A percentile compares a stretch with the other conserved stretches of the same genome.
phyloP scores from a whole-genome alignment of 92 coral and sea anemone species.

The Paragorgia papillata region DNA sequence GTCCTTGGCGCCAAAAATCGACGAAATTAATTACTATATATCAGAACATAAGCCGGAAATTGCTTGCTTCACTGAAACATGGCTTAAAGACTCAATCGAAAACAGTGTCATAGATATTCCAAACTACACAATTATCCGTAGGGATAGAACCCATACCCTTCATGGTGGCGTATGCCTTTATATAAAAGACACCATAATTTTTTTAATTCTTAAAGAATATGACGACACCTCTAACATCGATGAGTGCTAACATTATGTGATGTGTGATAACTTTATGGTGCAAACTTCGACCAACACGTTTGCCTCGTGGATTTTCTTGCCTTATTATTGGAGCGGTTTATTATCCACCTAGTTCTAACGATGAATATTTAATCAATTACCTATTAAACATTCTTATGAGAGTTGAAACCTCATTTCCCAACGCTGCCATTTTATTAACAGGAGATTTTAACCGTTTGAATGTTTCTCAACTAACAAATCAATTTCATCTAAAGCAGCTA shows the following conservation, averaged over 20 bases:
- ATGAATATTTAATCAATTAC: slow-evolving; percentile 8
- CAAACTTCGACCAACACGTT: neutral
- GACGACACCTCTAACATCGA: no score
- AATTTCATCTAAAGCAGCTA: slow-evolving; percentile 2
- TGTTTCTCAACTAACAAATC: neutral
- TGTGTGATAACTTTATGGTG: neutral
- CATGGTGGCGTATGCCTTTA: slow-evolving; percentile 37
- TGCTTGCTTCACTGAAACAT: slow-evolving; percentile 26
- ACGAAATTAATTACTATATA: neutral
- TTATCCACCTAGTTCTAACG: slow-evolving; percentile 36
- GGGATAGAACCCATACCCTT: slow-evolving; percentile 10
- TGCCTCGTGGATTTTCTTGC: neutral
- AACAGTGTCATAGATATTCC: slow-evolving; percentile 27
- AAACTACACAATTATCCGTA: slow-evolving; percentile 27
- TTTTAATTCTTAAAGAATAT: no score
- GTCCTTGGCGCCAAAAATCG: slow-evolving; percentile 32
- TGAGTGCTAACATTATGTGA: no score
- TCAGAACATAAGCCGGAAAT: neutral
- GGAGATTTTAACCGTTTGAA: slow-evolving; percentile 30
- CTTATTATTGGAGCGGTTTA: neutral
- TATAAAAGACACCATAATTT: neutral
- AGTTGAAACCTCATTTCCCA: slow-evolving; percentile 10
- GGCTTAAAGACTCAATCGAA: slow-evolving; percentile 28
- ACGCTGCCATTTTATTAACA: slow-evolving; percentile 25
- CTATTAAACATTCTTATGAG: slow-evolving; percentile 1